Percentiles rank a stretch among this genome's conserved stretches.
These are phyloP conservation scores for Hybognathus amarus DNA, from an alignment of 2,797 vertebrate species.

Conservation along the genomic window DNA sequence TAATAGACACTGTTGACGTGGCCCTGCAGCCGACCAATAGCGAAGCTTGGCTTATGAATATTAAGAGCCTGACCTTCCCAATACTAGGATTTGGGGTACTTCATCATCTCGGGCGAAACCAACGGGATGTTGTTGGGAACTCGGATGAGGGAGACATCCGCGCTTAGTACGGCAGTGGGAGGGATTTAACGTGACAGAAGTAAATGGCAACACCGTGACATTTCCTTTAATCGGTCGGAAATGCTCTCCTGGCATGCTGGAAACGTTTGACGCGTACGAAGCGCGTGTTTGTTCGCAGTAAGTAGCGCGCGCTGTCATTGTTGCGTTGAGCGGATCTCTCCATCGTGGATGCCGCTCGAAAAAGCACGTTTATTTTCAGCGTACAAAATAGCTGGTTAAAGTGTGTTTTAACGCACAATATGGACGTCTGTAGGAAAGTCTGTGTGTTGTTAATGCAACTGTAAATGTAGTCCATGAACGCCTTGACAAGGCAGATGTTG, in stretches of 20 bases:
- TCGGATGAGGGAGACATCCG: slow-evolving; percentile 55
- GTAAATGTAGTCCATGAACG: neutral
- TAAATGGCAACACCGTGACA: slow-evolving; percentile 20
- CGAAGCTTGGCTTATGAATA: neutral
- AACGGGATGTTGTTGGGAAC: slow-evolving; percentile 57
- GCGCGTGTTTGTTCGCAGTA: neutral
- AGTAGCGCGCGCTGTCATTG: slow-evolving; percentile 29
- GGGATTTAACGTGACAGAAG: slow-evolving; percentile 19
- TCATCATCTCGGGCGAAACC: slow-evolving; percentile 29
- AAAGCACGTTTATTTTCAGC: neutral
- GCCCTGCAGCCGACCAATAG: neutral
- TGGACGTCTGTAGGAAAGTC: neutral
- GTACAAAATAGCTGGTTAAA: neutral
- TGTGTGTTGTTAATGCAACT: neutral
- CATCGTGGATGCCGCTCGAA: neutral
- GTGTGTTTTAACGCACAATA: neutral
- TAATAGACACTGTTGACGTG: neutral
- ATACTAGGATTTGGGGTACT: neutral
- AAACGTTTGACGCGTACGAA: neutral
- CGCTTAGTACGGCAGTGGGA: slow-evolving; percentile 56
- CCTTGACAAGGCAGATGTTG: neutral
- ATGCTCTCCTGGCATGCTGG: slow-evolving; percentile 8
- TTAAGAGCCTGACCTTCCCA: neutral
- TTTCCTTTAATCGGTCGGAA: slow-evolving; percentile 47
- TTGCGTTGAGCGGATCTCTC: neutral